These are phyloP conservation scores for Scaptomyza flava DNA, from an alignment of 2,888 invertebrate genomes.

Conservation along the genomic window DNA sequence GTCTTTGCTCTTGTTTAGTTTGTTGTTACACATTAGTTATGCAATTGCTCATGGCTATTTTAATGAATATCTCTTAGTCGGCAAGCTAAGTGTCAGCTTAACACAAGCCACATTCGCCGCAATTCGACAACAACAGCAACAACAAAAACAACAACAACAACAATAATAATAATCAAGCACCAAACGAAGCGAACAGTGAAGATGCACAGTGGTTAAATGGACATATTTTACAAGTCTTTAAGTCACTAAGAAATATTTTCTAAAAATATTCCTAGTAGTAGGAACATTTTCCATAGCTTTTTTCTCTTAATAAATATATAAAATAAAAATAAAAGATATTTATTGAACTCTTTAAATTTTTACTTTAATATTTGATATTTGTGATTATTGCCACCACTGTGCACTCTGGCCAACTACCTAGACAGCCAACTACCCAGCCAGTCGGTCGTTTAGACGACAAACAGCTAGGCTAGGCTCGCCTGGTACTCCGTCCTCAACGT, in stretches of 20 bases:
- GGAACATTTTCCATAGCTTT: too few relatives aligned
- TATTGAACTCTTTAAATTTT: too few relatives aligned
- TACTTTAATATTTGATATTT: too few relatives aligned
- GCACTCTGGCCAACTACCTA: too few relatives aligned
- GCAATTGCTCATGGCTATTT: conserved; percentile 54
- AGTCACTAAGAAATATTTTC: too few relatives aligned
- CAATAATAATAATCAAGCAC: conserved; percentile 8
- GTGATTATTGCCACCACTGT: too few relatives aligned
- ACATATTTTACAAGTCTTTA: too few relatives aligned
- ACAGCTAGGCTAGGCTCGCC: conserved; percentile 15
- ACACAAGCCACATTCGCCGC: conserved; percentile 38
- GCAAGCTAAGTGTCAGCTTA: conserved; percentile 61
- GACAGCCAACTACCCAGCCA: not conserved
- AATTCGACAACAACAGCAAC: not conserved
- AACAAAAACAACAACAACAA: conserved; percentile 8
- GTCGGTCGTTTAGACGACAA: conserved; percentile 20
- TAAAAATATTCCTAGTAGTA: too few relatives aligned
- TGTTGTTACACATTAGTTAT: conserved; percentile 61
- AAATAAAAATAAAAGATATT: too few relatives aligned
- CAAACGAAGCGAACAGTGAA: conserved; percentile 10
- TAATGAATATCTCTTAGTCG: conserved; percentile 68
- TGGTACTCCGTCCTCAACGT: conserved; percentile 22
- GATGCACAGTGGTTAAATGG: conserved; percentile 29
- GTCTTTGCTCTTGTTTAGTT: conserved; percentile 17
- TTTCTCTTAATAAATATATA: too few relatives aligned